These are phyloP conservation scores for Alloscopus bannaensis DNA, from an alignment of 2,888 invertebrate species.

Conservation along the genomic window DNA sequence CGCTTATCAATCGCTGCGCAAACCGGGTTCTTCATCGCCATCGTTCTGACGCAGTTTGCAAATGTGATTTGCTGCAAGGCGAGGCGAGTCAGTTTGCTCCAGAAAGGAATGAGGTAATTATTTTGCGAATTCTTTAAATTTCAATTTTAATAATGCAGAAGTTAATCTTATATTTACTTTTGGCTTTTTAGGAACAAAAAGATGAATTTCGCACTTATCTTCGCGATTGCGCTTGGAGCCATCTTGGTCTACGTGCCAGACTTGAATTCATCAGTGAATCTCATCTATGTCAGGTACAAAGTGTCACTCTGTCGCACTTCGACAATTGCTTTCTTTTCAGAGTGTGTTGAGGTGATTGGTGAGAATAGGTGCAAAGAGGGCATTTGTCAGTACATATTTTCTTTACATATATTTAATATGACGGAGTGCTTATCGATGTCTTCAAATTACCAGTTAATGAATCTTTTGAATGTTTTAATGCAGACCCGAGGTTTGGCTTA, in stretches of 20 bases:
- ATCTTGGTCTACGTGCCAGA: conserved; percentile 66
- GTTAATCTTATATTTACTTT: background rate
- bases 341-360: too few relatives aligned
- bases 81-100: conserved; percentile 64
- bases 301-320: too few relatives aligned
- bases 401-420: conserved; percentile 4
- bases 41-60: conserved; percentile 67
- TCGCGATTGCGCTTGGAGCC: conserved; percentile 55
- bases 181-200: conserved; percentile 57
- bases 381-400: too few relatives aligned
- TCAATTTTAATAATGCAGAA: background rate
- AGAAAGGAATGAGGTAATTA: conserved; percentile 74
- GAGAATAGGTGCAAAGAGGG: too few relatives aligned
- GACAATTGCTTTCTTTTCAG: too few relatives aligned
- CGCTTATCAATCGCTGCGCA: conserved; percentile 59
- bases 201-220: conserved; percentile 66
- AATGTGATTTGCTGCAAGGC: conserved; percentile 71
- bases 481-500: conserved; percentile 77
- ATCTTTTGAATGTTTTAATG: conserved; percentile 11
- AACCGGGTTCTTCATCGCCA: conserved; percentile 68
- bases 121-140: background rate
- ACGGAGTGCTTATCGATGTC: background rate
- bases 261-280: conserved; percentile 44
- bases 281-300: conserved; percentile 39
- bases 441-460: conserved; percentile 4